Conservation (phyloP, 2,888 invertebrate species). For the Ypsolopha sequella region DNA sequence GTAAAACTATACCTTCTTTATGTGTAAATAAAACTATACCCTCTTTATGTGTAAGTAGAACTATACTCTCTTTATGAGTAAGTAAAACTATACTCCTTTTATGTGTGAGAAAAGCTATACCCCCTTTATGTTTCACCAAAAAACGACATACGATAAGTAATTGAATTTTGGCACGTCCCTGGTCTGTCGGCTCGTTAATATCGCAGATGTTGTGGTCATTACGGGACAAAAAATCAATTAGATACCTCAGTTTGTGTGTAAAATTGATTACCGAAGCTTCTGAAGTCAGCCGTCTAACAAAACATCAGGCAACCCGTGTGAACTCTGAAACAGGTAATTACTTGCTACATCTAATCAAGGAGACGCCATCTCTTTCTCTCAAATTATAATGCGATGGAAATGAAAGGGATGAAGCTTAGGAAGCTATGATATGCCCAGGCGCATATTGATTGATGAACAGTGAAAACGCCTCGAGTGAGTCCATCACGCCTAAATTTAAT, state of each 20-base stretch:
- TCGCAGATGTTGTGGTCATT: conserved; percentile 65
- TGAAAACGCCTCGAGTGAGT: conserved; percentile 66
- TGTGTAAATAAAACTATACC: too few relatives aligned
- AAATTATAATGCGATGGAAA: conserved; percentile 9
- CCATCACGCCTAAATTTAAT: conserved; percentile 68
- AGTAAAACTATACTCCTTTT: too few relatives aligned
- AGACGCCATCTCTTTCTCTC: conserved; percentile 26
- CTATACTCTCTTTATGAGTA: too few relatives aligned
- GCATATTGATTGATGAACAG: conserved; percentile 65
- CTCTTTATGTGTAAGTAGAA: too few relatives aligned
- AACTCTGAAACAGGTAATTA: conserved; percentile 56
- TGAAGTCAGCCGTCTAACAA: conserved; percentile 50
- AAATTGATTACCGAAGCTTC: conserved; percentile 65
- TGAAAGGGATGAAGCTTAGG: conserved; percentile 39
- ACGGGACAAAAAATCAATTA: conserved; percentile 57
- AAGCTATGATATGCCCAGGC: conserved; percentile 44
- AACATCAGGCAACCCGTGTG: conserved; percentile 44
- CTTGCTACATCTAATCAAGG: conserved; percentile 43
- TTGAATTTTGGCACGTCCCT: conserved; percentile 49
- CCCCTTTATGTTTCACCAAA: conserved; percentile 1
- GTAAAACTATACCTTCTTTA: too few relatives aligned
- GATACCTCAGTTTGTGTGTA: conserved; percentile 61
- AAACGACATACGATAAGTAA: conserved; percentile 4
- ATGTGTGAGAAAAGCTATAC: too few relatives aligned
- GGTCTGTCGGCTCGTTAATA: conserved; percentile 41